Evolutionary conservation across 2,797 vertebrate genomes (phyloP).

Genomic region (Muscicapa striata): DNA sequence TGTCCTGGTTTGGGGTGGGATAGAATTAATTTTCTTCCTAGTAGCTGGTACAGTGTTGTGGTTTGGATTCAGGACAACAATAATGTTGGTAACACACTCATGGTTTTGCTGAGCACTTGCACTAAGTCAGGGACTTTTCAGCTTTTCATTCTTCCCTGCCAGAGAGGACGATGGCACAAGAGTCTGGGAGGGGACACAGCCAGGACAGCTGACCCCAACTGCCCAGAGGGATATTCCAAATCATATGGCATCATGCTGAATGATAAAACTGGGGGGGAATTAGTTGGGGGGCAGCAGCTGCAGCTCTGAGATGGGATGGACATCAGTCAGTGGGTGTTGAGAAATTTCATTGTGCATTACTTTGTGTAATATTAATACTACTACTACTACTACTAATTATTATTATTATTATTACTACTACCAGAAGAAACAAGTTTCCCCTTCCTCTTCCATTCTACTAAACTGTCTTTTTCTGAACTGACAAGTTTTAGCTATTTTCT

Average conservation of each 20-base stretch:
- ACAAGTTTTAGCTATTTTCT: not conserved
- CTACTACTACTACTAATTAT: too few species aligned
- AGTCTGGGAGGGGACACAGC: not conserved
- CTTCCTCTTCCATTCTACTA: not conserved
- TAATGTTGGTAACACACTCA: not conserved
- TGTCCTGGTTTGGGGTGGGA: not conserved
- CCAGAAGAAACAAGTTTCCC: not conserved
- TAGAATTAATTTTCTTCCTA: not conserved
- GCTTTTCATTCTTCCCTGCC: not conserved
- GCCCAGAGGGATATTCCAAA: not conserved
- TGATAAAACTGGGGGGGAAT: not conserved
- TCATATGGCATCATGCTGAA: not conserved
- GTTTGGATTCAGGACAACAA: not conserved
- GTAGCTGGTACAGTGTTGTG: not conserved
- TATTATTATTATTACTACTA: too few species aligned
- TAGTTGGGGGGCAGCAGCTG: not conserved
- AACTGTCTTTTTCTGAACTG: not conserved
- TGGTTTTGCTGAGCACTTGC: accelerated
- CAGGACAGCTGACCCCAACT: not conserved
- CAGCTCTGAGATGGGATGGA: not conserved
- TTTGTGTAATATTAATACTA: too few species aligned
- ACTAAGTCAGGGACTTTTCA: not conserved
- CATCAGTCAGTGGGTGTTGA: not conserved
- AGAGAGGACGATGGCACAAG: not conserved
- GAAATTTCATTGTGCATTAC: not conserved